These are phyloP conservation scores for Sphecodes monilicornis DNA, from an alignment of 2,888 invertebrate species.

Conservation along the genomic window DNA sequence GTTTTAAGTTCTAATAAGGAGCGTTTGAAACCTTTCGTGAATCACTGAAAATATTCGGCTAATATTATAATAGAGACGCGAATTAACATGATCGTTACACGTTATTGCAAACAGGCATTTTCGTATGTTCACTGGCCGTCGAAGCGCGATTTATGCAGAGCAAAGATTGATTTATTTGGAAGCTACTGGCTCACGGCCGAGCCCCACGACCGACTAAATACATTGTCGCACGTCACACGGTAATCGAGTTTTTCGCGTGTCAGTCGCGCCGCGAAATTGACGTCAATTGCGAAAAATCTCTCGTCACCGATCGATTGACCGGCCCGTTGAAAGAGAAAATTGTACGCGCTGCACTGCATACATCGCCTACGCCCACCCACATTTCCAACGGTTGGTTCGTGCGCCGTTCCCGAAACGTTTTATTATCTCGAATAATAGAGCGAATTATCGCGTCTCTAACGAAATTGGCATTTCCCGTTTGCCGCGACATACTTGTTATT, in stretches of 20 bases:
- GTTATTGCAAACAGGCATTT: slow-evolving; percentile 26
- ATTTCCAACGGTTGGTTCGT: background rate
- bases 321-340: slow-evolving; percentile 33
- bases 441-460: slow-evolving; percentile 3
- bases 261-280: slow-evolving; percentile 31
- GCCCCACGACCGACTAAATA: slow-evolving; percentile 26
- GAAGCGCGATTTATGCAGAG: slow-evolving; percentile 13
- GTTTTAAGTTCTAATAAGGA: background rate
- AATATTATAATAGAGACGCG: too few species aligned
- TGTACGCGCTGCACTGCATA: background rate
- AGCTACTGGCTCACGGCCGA: slow-evolving; percentile 1
- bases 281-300: slow-evolving; percentile 41
- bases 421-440: slow-evolving; percentile 10
- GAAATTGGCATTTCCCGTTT: slow-evolving; percentile 28
- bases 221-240: slow-evolving; percentile 31
- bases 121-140: slow-evolving; percentile 1
- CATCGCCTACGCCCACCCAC: background rate
- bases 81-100: background rate
- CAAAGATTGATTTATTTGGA: slow-evolving; percentile 55
- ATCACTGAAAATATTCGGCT: too few species aligned
- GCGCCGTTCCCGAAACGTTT: slow-evolving; percentile 26
- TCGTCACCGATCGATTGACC: slow-evolving; percentile 32
- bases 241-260: slow-evolving; percentile 47
- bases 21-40: too few species aligned
- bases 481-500: background rate